Evolutionary conservation across 2,797 vertebrate genomes (phyloP).

Genomic region (Xiphorhynchus erythropygius): DNA sequence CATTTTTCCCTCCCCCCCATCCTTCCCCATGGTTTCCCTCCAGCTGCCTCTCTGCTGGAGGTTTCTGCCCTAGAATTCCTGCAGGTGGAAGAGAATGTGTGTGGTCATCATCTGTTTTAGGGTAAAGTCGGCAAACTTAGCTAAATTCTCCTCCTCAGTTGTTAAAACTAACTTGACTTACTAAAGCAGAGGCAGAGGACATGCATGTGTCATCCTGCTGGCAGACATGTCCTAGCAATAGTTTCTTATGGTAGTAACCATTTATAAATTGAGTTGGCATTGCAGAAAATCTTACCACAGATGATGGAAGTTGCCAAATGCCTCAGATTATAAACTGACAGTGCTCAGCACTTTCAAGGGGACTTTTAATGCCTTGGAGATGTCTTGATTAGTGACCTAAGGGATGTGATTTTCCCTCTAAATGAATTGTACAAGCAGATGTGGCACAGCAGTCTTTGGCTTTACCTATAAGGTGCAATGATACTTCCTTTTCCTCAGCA

Average conservation of each 20-base stretch:
- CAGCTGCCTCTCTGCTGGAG: constrained; percentile 54
- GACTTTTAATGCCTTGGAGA: background rate
- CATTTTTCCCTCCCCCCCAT: background rate
- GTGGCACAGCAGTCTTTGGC: background rate
- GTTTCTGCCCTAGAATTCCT: constrained; percentile 26
- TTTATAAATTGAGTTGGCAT: background rate
- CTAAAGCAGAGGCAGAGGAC: background rate
- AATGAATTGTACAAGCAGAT: background rate
- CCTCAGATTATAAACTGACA: background rate
- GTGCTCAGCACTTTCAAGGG: background rate
- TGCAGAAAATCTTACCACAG: background rate
- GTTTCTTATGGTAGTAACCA: background rate
- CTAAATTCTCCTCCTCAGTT: background rate
- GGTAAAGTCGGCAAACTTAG: background rate
- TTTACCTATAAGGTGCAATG: background rate
- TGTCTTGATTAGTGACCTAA: background rate
- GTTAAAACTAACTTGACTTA: background rate
- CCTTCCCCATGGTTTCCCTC: background rate
- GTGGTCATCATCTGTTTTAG: constrained; percentile 42
- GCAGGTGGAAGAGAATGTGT: constrained; percentile 52
- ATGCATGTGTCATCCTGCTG: background rate
- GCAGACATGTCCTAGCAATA: background rate
- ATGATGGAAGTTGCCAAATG: background rate
- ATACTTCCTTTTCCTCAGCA: background rate
- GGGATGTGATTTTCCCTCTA: background rate